Evolutionary conservation across 2,797 vertebrate species (phyloP).

Genomic region (Sebastes goodei): DNA sequence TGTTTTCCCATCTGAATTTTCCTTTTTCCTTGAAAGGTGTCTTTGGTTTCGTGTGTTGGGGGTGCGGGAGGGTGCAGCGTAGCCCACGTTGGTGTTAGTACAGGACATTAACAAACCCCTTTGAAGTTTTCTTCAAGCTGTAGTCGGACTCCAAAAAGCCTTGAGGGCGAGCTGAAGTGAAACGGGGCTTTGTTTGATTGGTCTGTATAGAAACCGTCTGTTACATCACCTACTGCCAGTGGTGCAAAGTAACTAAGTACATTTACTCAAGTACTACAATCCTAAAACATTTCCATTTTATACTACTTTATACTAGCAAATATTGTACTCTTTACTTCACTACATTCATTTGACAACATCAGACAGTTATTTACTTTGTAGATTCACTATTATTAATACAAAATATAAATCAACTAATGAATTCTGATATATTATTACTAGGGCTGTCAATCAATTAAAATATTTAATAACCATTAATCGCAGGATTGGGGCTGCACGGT

Average conservation of each 20-base stretch:
- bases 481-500: too few relatives aligned
- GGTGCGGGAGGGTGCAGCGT: neutral
- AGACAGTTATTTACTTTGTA: neutral
- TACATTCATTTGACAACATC: neutral
- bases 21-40: neutral
- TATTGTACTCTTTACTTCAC: neutral
- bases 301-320: neutral
- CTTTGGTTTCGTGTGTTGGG: neutral
- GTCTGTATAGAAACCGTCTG: neutral
- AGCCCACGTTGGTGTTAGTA: neutral
- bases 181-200: conserved; percentile 26
- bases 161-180: conserved; percentile 38
- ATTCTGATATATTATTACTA: neutral
- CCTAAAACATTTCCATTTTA: neutral
- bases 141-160: conserved; percentile 25
- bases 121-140: conserved; percentile 41
- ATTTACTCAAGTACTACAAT: neutral
- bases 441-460: too few relatives aligned
- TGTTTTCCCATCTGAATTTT: conserved; percentile 3
- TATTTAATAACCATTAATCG: too few relatives aligned
- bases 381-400: neutral
- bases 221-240: neutral
- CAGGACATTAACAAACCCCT: conserved; percentile 24
- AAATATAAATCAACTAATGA: neutral
- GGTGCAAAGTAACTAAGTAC: neutral